A percentile compares a stretch with the other conserved stretches of the same genome.
Evolutionary conservation across 2,113 vertebrate species (phyloP).

Genomic region (Rhinoderma darwinii): DNA sequence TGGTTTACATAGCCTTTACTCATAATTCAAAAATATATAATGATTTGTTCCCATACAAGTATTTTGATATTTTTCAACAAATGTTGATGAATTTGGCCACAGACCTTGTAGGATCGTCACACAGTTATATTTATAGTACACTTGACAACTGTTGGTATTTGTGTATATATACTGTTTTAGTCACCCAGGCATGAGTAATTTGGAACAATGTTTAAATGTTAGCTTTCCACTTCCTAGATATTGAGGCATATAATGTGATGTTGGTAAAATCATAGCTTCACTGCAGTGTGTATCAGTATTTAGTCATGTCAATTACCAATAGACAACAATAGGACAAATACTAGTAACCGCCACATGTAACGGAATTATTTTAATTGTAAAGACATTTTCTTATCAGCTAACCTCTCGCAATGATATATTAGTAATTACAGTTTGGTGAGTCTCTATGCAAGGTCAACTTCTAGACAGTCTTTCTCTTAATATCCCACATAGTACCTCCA

Average conservation of each 20-base stretch:
- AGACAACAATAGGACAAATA: neutral
- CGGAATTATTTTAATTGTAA: neutral
- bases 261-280: neutral
- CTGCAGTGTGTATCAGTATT: neutral
- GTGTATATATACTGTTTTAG: slow-evolving; percentile 31
- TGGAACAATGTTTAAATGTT: neutral
- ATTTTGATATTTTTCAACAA: neutral
- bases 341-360: too few relatives aligned
- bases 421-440: too few relatives aligned
- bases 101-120: neutral
- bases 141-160: slow-evolving; percentile 54
- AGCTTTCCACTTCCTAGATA: neutral
- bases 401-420: too few relatives aligned
- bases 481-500: too few relatives aligned
- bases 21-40: neutral
- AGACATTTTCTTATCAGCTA: too few relatives aligned
- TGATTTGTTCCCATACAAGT: neutral
- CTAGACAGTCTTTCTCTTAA: too few relatives aligned
- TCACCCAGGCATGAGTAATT: slow-evolving; percentile 26
- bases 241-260: neutral
- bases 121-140: neutral
- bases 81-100: slow-evolving; percentile 23
- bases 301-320: neutral
- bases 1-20: too few relatives aligned
- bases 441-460: too few relatives aligned